phyloP scores from a whole-genome alignment of 2,888 invertebrate genomes.

The Leucoma salicis region DNA sequence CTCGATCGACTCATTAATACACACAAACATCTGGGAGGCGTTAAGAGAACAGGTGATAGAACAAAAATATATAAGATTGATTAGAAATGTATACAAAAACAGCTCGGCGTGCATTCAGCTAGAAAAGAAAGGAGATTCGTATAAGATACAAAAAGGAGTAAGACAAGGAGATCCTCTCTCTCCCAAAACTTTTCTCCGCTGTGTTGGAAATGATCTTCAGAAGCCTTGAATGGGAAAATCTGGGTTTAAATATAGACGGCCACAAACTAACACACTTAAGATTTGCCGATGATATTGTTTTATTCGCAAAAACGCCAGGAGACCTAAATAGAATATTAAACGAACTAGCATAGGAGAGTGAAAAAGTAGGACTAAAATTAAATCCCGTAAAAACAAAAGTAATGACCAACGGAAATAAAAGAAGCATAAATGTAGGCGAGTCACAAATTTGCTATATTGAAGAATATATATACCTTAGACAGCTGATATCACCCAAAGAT shows the following conservation, averaged over 20 bases:
- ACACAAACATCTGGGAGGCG: no score
- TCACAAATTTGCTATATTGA: constrained; percentile 4
- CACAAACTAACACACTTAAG: constrained; percentile 13
- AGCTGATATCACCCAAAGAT: constrained; percentile 11
- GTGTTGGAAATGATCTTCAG: constrained; percentile 5
- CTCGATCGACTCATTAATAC: no score
- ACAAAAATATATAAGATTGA: constrained; percentile 1
- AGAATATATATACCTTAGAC: constrained; percentile 17
- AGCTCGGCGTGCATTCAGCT: constrained; percentile 1
- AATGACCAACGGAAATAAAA: constrained; percentile 9
- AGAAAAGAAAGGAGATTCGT: constrained; percentile 5
- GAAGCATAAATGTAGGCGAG: constrained; percentile 4
- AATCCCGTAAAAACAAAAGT: constrained; percentile 10
- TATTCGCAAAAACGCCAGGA: constrained; percentile 17
- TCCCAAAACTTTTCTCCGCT: constrained; percentile 1
- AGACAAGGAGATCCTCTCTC: constrained; percentile 8
- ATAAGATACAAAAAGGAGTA: constrained; percentile 5
- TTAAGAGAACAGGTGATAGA: no score
- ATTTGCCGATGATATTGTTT: no score
- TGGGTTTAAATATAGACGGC: constrained; percentile 5
- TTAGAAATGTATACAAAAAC: not conserved
- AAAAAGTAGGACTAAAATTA: constrained; percentile 6
- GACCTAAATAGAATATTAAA: constrained; percentile 15
- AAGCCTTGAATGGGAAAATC: constrained; percentile 1
- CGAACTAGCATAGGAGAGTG: constrained; percentile 3